These are phyloP conservation scores for Cheilosia impressa DNA, from an alignment of 2,888 invertebrate species.

Conservation along the genomic window DNA sequence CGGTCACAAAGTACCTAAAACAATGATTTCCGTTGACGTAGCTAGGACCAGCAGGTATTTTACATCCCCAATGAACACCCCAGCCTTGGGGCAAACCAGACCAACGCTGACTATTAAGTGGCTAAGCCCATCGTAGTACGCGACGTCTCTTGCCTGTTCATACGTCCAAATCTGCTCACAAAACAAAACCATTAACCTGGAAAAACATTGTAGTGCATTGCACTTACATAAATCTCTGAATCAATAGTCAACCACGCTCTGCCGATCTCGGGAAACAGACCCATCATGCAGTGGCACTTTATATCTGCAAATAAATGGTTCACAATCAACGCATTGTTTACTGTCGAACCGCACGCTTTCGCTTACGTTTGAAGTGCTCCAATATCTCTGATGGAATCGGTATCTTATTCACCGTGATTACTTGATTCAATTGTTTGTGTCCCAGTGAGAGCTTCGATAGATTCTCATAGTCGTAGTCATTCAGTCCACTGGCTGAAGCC, in stretches of 20 bases:
- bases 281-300: conserved; percentile 98
- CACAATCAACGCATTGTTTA: background rate
- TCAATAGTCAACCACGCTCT: conserved; percentile 99
- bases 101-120: conserved; percentile 98
- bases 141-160: conserved; percentile 96
- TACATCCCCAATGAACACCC: conserved; percentile 95
- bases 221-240: conserved; percentile 94
- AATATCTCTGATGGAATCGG: conserved; percentile 96
- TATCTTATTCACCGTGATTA: conserved; percentile 92
- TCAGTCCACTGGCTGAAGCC: conserved; percentile 94
- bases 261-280: conserved; percentile 97
- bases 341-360: background rate
- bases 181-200: background rate
- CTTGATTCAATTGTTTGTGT: conserved; percentile 89
- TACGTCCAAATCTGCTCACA: conserved; percentile 91
- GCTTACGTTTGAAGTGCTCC: conserved; percentile 96
- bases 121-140: conserved; percentile 97
- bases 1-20: conserved; percentile 78
- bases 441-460: conserved; percentile 89
- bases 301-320: conserved; percentile 87
- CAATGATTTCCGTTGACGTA: conserved; percentile 96
- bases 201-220: background rate
- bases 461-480: conserved; percentile 95
- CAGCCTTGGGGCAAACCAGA: conserved; percentile 93
- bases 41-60: conserved; percentile 95